Conservation (phyloP, 1,140 invertebrate species). For the Aphelenchoides fujianensis region DNA sequence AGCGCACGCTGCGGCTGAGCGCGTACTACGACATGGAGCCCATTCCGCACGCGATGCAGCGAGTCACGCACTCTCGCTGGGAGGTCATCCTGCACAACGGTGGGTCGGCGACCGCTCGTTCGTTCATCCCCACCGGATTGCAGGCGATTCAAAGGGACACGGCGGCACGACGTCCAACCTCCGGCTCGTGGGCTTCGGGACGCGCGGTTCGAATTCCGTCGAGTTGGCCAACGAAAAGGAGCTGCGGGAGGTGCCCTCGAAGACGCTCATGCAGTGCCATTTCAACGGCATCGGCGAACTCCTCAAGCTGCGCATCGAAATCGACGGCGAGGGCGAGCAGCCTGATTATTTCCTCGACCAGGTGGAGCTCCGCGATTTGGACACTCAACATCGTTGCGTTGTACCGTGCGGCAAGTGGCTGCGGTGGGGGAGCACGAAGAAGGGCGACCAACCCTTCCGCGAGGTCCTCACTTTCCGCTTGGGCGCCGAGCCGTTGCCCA, state of each 20-base stretch:
- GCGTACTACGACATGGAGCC: constrained; percentile 42
- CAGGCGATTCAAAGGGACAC: constrained; percentile 3
- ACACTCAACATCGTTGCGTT: constrained; percentile 48
- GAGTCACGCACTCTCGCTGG: constrained; percentile 36
- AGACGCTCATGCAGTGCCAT: constrained; percentile 37
- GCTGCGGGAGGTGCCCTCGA: constrained; percentile 40
- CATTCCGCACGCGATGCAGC: constrained; percentile 30
- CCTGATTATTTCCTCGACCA: constrained; percentile 44
- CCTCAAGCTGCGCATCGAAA: constrained; percentile 43
- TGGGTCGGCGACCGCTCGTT: too few species aligned
- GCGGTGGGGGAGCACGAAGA: constrained; percentile 38
- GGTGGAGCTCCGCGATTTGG: constrained; percentile 39
- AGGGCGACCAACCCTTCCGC: constrained; percentile 46
- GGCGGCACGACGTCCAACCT: constrained; percentile 52
- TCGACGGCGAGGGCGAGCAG: constrained; percentile 35
- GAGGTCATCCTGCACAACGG: constrained; percentile 41
- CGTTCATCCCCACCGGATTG: too few species aligned
- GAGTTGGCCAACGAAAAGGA: constrained; percentile 25
- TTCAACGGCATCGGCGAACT: constrained; percentile 44
- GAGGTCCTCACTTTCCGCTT: constrained; percentile 45
- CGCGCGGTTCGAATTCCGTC: constrained; percentile 5
- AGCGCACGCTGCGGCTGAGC: constrained; percentile 34
- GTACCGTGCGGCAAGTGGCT: constrained; percentile 46
- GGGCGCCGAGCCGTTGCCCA: constrained; percentile 43
- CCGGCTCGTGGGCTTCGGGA: constrained; percentile 41